Conservation (phyloP, 92 coral and sea anemone species). For the Phenganax subtilis region DNA sequence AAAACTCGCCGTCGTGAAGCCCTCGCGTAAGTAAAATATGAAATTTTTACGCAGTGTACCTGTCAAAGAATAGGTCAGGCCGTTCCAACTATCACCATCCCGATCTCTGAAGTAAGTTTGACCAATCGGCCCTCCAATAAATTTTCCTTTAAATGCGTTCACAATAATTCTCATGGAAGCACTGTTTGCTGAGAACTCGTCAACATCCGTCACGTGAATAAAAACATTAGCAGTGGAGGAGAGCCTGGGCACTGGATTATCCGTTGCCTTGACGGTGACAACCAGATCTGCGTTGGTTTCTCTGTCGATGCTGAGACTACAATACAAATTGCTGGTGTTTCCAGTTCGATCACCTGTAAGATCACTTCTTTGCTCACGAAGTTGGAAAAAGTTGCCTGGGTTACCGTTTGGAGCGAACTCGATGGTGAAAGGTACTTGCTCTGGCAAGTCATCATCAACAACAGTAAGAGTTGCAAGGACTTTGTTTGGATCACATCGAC, state of each 20-base stretch:
- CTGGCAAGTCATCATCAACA: slow-evolving; percentile 62
- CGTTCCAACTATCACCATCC: slow-evolving; percentile 48
- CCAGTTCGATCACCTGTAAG: slow-evolving; percentile 1
- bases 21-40: too few species aligned
- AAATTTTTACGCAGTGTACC: neutral
- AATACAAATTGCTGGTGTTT: slow-evolving; percentile 51
- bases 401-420: slow-evolving; percentile 63
- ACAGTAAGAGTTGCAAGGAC: slow-evolving; percentile 65
- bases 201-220: slow-evolving; percentile 58
- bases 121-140: slow-evolving; percentile 76
- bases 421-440: slow-evolving; percentile 57
- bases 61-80: slow-evolving; percentile 1
- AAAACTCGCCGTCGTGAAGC: too few species aligned
- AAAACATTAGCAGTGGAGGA: slow-evolving; percentile 55
- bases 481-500: slow-evolving; percentile 43
- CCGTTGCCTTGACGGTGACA: slow-evolving; percentile 60
- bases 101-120: slow-evolving; percentile 73
- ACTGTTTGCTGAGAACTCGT: slow-evolving; percentile 54
- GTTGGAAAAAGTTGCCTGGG: slow-evolving; percentile 51
- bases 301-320: slow-evolving; percentile 52
- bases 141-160: slow-evolving; percentile 62
- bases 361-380: slow-evolving; percentile 39
- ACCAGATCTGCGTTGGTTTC: slow-evolving; percentile 57
- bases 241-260: slow-evolving; percentile 60
- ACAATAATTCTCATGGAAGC: slow-evolving; percentile 67